Base-by-base conservation (phyloP, 2,113 vertebrate genomes). In the Smithornis capensis region DNA sequence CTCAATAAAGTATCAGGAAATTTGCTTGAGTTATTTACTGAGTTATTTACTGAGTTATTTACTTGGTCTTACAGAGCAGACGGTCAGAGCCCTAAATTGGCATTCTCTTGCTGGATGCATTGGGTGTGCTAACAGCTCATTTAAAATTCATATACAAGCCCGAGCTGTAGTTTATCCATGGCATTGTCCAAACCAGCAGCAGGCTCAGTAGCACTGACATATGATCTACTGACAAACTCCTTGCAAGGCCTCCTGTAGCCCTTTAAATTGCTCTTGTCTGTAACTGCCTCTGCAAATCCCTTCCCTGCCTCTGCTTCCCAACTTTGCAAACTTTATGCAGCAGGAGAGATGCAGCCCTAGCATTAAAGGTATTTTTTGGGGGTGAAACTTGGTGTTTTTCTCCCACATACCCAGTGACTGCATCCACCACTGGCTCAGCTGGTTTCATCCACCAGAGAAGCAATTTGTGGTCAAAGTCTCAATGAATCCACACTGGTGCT, bases 41-140 rank as follows among this genome's bases (percentile, higher is more conserved):
- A 64, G 92, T 90, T 85, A 83, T 95, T 94, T 65, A 77, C 29
- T 3, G 76, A 64, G 92, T 90, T 85, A 83, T 95, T 94, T 65
- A 74, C 95, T 80, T 9, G 16, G 73, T 60, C 62, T 86, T 29
- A 4, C 1, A 5, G 63, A 94, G 59, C 92, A 53, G 68, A 47
- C 55, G 4, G 18, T 29, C 64, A 33, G 78, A 53, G 86, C 85
- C 78, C 82, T 67, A 40, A 89, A 75, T 81, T 89, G 90, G 84
- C 70, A 28, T 91, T 91, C 37, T 89, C 33, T 40, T 63, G 1
- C 28, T 67, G 27, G 79, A 89, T 94, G 89, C 73, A 90, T 29
- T 29, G 50, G 45, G 22, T 15, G n/a, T 69, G 29, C 69, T 78
- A 57, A 77, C 21, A 78, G 81, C 88, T 93, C 42, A 1, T 82